These are phyloP conservation scores for Sebastes steindachneri DNA, from an alignment of 2,797 vertebrate genomes.

Conservation along the genomic window DNA sequence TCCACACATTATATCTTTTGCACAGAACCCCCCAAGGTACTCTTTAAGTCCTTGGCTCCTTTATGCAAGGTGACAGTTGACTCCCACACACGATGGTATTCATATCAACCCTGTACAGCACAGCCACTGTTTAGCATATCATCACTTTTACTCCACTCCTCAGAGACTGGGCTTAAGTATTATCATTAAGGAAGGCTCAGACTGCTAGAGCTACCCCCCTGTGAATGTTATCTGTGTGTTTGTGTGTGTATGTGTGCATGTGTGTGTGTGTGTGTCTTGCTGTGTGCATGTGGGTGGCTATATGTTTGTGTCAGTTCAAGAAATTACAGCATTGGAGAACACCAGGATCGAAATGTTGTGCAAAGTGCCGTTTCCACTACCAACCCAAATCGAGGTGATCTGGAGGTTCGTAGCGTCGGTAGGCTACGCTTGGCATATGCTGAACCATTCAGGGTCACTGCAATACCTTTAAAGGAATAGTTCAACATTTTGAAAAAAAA, in stretches of 20 bases:
- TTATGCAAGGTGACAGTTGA: constrained; percentile 81
- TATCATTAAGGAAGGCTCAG: constrained; percentile 79
- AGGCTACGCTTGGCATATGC: background rate
- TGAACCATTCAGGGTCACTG: background rate
- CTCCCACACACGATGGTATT: constrained; percentile 79
- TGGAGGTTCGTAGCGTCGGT: constrained; percentile 84
- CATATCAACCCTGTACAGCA: constrained; percentile 74
- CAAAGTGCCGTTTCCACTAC: constrained; percentile 78
- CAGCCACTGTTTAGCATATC: constrained; percentile 78
- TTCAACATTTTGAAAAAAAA: background rate
- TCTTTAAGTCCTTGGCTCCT: constrained; percentile 79
- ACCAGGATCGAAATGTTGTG: constrained; percentile 82
- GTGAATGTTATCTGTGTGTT: constrained; percentile 54
- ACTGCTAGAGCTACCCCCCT: constrained; percentile 65
- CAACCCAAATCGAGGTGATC: constrained; percentile 70
- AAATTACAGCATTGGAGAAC: constrained; percentile 77
- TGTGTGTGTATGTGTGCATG: constrained; percentile 20
- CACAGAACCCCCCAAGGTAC: constrained; percentile 70
- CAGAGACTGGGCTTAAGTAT: constrained; percentile 78
- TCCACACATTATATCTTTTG: constrained; percentile 78
- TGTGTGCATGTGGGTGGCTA: constrained; percentile 44
- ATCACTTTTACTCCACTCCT: constrained; percentile 75
- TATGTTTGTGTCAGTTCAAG: constrained; percentile 80
- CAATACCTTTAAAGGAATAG: background rate
- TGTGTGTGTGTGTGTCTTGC: constrained; percentile 19